These are phyloP conservation scores for Acleris laterana DNA, from an alignment of 2,888 invertebrate species.

Conservation along the genomic window DNA sequence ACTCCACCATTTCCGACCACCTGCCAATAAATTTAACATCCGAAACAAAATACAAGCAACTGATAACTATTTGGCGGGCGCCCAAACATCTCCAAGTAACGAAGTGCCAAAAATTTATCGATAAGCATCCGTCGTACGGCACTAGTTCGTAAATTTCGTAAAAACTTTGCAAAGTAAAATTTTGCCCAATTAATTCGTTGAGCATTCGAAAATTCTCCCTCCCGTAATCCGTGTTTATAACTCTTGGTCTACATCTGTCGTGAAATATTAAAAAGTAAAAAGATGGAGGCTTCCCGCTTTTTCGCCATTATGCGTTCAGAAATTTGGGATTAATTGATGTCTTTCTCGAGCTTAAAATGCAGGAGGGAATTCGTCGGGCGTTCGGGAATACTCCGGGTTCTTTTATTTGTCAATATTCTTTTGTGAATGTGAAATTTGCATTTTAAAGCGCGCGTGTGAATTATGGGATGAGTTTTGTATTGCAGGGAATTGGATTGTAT, in stretches of 20 bases:
- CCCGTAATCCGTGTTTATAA: conserved; percentile 45
- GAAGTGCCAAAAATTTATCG: conserved; percentile 33
- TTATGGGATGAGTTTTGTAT: background rate
- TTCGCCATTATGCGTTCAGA: conserved; percentile 10
- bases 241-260: conserved; percentile 49
- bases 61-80: conserved; percentile 32
- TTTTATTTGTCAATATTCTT: background rate
- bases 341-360: conserved; percentile 10
- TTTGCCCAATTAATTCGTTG: conserved; percentile 62
- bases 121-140: conserved; percentile 17
- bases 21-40: conserved; percentile 37
- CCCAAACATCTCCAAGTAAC: conserved; percentile 24
- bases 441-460: background rate
- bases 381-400: background rate
- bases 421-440: background rate
- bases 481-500: background rate
- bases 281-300: conserved; percentile 14
- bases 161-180: conserved; percentile 53
- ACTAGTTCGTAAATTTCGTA: conserved; percentile 14
- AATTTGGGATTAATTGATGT: conserved; percentile 21
- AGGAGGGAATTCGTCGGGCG: conserved; percentile 3
- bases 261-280: conserved; percentile 34
- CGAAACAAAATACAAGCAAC: conserved; percentile 30
- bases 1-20: conserved; percentile 19
- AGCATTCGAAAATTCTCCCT: conserved; percentile 39